Conservation (phyloP, 2,113 vertebrate species). For the Maccullochella peelii region DNA sequence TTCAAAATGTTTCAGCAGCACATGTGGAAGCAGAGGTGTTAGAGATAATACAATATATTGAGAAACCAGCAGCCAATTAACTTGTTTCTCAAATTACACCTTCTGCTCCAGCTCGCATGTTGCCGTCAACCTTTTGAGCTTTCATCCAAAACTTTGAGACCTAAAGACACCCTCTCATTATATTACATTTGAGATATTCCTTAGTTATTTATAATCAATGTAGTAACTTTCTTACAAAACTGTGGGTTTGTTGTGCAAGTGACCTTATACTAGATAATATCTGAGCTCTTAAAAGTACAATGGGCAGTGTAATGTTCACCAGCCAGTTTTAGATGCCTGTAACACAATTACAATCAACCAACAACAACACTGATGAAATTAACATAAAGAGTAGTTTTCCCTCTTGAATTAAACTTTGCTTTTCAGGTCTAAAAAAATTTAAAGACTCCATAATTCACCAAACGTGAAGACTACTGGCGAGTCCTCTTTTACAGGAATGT, state of each 20-base stretch:
- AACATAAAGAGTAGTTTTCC: not conserved
- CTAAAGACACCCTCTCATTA: constrained; percentile 2
- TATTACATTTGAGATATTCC: not conserved
- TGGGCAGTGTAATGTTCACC: not conserved
- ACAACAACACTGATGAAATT: not conserved
- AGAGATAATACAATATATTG: not conserved
- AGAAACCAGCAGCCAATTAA: not conserved
- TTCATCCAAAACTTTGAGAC: constrained; percentile 1
- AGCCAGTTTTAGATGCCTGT: not conserved
- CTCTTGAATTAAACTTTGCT: not conserved
- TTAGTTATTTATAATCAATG: not conserved
- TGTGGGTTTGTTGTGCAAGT: not conserved
- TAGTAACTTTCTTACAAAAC: not conserved
- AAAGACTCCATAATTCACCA: constrained; percentile 66
- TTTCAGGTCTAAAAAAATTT: not conserved
- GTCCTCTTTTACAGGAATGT: constrained; percentile 70
- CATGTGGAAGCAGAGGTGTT: constrained; percentile 1
- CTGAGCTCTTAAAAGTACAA: not conserved
- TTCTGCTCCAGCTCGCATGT: not conserved
- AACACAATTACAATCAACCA: not conserved
- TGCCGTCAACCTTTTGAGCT: not conserved
- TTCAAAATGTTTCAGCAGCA: not conserved
- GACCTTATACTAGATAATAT: not conserved
- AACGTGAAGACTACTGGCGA: constrained; percentile 80
- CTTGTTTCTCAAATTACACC: not conserved